A percentile compares a stretch with the other conserved stretches of the same genome.
phyloP scores from a whole-genome alignment of 2,888 invertebrate genomes.

The Celastrina argiolus region DNA sequence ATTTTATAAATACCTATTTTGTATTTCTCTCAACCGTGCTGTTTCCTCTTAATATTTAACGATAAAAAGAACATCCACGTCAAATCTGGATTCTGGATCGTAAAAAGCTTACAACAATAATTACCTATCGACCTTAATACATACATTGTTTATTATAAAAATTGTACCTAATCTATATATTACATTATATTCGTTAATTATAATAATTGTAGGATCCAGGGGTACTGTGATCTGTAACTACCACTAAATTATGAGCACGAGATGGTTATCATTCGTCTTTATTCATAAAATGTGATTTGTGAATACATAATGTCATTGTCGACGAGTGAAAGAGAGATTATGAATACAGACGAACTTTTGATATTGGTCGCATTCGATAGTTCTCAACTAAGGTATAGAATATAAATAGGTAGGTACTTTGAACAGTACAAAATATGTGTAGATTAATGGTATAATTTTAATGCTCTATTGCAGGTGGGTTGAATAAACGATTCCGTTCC shows the following conservation, averaged over 20 bases:
- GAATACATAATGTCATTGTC: neutral
- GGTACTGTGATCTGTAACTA: constrained; percentile 71
- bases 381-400: constrained; percentile 63
- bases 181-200: constrained; percentile 52
- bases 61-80: neutral
- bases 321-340: constrained; percentile 28
- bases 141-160: constrained; percentile 39
- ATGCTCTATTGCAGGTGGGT: constrained; percentile 74
- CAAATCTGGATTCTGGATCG: constrained; percentile 16
- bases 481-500: constrained; percentile 77
- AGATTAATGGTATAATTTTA: constrained; percentile 72
- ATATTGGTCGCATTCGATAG: constrained; percentile 62
- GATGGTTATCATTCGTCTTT: constrained; percentile 38
- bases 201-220: constrained; percentile 54
- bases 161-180: constrained; percentile 38
- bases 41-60: no score
- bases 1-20: no score
- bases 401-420: constrained; percentile 74
- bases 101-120: neutral
- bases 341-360: constrained; percentile 41
- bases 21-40: no score
- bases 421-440: constrained; percentile 72
- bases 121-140: constrained; percentile 38
- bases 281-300: neutral
- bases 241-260: constrained; percentile 53